Conservation (phyloP, 1,140 invertebrate genomes). For the Drepana arcuata region DNA sequence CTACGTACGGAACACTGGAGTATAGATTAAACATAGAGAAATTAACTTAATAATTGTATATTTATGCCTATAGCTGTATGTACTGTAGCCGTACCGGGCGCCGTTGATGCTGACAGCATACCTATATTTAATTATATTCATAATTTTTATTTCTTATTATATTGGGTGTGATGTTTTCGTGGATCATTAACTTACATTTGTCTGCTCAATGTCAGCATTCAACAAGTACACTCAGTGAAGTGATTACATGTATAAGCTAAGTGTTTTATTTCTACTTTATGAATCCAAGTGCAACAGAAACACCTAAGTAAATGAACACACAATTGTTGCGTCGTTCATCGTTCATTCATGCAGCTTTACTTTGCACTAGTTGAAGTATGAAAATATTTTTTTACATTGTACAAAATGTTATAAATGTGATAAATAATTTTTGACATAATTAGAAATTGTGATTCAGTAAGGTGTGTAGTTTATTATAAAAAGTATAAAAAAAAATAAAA, state of each 20-base stretch:
- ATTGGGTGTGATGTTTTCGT: constrained; percentile 19
- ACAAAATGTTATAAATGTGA: constrained; percentile 68
- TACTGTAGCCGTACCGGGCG: constrained; percentile 10
- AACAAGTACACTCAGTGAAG: constrained; percentile 19
- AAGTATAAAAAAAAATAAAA: constrained; percentile 29
- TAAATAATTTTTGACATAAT: constrained; percentile 67
- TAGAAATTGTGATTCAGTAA: constrained; percentile 67
- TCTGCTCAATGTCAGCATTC: constrained; percentile 11
- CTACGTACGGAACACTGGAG: constrained; percentile 51
- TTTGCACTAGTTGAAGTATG: constrained; percentile 57
- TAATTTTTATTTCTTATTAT: no score
- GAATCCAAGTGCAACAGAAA: constrained; percentile 8
- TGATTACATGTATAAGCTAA: constrained; percentile 7
- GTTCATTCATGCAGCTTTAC: constrained; percentile 54
- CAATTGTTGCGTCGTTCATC: constrained; percentile 33
- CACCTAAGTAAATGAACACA: constrained; percentile 8
- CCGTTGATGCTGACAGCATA: constrained; percentile 12
- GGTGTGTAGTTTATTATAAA: constrained; percentile 58
- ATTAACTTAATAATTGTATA: constrained; percentile 52
- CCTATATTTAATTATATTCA: no score
- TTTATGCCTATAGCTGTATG: constrained; percentile 39
- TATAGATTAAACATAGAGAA: constrained; percentile 49
- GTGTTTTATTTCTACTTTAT: constrained; percentile 1
- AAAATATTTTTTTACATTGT: constrained; percentile 69
- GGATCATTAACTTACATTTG: constrained; percentile 3